Base-by-base conservation (phyloP, 2,888 invertebrate genomes). In the Micoletzkya japonica region DNA sequence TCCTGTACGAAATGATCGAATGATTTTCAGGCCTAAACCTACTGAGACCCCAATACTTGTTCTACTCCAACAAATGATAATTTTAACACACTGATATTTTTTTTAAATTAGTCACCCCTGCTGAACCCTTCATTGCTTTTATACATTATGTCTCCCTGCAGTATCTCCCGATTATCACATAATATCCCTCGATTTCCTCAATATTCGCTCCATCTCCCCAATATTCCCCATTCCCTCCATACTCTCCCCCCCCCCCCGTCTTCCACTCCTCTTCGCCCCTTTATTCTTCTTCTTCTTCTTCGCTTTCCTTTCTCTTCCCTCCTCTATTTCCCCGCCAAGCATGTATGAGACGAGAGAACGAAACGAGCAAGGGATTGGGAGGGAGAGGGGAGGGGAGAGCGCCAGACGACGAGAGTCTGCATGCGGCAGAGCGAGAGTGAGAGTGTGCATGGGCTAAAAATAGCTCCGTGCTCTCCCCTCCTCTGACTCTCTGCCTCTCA, bases 331-430 rank as follows among this genome's bases (percentile, higher is more conserved):
- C 28, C 24, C 17, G 58, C 58, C 17, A 17, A 32, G 60, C 20
- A 60, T 37, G 6, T 14, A 7, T 26, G 30, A n/a, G 58, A 32
- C 10, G 32, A 14, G 10, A 10, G 64, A 64, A 24, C 54, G 50
- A 28, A 26, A 37, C 4, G 36, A 28, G 37, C 10, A 6, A 60
- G 60, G 26, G 37, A 24, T 4, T 7, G 57, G 24, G 50, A 52
- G 52, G n/a, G 59, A 59, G 59, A 37, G 59, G 39, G 28, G 26
- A 59, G 44, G 20, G 44, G 44, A 59, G 34, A 39, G 59, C 37
- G 32, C 14, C 20, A 52, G 17, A 52, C 10, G 24, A 6, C 20
- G 39, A 37, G 37, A 59, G 26, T 37, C 39, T 30, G 37, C 28
- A 4, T 24, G 14, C 52, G 7, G 24, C 6, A 52, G 17, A 52